Conservation (phyloP, 2,888 invertebrate species). For the Unio delphinus region DNA sequence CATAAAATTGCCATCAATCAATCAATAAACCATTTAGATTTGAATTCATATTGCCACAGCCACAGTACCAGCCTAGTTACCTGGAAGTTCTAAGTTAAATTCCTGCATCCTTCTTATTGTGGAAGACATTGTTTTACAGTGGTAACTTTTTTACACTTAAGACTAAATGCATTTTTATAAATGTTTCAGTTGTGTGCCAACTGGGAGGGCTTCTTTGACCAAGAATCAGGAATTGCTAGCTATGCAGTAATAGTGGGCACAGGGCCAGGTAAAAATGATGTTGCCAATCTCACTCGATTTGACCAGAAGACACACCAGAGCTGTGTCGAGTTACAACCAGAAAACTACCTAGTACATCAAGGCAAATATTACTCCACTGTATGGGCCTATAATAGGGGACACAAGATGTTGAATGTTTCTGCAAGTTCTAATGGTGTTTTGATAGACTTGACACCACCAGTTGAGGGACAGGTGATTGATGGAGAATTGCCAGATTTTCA, state of each 20-base stretch:
- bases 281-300: slow-evolving; percentile 14
- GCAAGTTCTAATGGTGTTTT: slow-evolving; percentile 37
- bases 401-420: slow-evolving; percentile 34
- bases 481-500: slow-evolving; percentile 25
- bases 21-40: no score
- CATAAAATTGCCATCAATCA: no score
- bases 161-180: no score
- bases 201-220: slow-evolving; percentile 45
- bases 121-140: no score
- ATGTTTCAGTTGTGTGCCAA: slow-evolving; percentile 40
- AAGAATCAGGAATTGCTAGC: slow-evolving; percentile 40
- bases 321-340: slow-evolving; percentile 21
- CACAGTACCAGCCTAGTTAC: no score
- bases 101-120: no score
- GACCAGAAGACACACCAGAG: slow-evolving; percentile 12
- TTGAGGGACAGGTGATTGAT: slow-evolving; percentile 42
- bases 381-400: slow-evolving; percentile 38
- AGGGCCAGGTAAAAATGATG: slow-evolving; percentile 5
- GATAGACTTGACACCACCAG: slow-evolving; percentile 46
- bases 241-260: slow-evolving; percentile 26
- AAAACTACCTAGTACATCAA: slow-evolving; percentile 20
- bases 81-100: no score
- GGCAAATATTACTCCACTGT: slow-evolving; percentile 23
- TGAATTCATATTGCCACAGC: no score
- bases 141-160: no score